A percentile compares a stretch with the other conserved stretches of the same genome.
Conservation (phyloP, 2,797 vertebrate species). For the Epinephelus malabaricus region DNA sequence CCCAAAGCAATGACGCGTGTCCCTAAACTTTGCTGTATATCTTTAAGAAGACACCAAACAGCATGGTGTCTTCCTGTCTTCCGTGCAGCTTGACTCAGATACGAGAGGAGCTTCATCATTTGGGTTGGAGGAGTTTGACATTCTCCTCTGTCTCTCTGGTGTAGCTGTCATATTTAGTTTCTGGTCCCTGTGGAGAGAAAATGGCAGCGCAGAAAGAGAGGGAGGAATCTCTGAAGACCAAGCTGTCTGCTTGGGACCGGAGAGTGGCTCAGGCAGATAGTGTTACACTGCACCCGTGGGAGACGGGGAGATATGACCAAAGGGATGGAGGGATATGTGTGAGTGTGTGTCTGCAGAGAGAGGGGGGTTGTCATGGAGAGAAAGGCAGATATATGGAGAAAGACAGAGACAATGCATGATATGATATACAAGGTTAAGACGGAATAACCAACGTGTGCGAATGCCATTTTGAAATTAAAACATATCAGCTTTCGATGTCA, state of each 20-base stretch:
- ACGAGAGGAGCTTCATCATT: conserved; percentile 45
- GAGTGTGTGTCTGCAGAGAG: conserved; percentile 4
- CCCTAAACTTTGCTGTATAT: background rate
- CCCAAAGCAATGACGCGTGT: background rate
- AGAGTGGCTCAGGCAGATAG: conserved; percentile 78
- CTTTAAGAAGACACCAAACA: conserved; percentile 5
- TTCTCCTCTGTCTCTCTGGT: conserved; percentile 71
- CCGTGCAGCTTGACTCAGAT: conserved; percentile 38
- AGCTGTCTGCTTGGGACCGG: conserved; percentile 74
- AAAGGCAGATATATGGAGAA: conserved; percentile 18
- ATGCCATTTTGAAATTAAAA: conserved; percentile 5
- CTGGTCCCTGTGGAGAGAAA: conserved; percentile 72
- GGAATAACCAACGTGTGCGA: background rate
- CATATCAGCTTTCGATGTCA: background rate
- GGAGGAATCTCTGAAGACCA: conserved; percentile 74
- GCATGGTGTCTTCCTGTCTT: background rate
- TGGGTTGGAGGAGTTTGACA: conserved; percentile 71
- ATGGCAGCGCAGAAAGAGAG: conserved; percentile 63
- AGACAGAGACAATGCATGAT: conserved; percentile 22
- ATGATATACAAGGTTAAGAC: conserved; percentile 6
- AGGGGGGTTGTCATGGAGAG: conserved; percentile 34
- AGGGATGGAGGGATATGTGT: conserved; percentile 55
- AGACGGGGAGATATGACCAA: conserved; percentile 70
- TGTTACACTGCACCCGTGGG: conserved; percentile 77
- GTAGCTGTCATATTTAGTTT: conserved; percentile 81